Evolutionary conservation across 2,888 invertebrate species (phyloP).

Genomic region (Leuctra nigra): DNA sequence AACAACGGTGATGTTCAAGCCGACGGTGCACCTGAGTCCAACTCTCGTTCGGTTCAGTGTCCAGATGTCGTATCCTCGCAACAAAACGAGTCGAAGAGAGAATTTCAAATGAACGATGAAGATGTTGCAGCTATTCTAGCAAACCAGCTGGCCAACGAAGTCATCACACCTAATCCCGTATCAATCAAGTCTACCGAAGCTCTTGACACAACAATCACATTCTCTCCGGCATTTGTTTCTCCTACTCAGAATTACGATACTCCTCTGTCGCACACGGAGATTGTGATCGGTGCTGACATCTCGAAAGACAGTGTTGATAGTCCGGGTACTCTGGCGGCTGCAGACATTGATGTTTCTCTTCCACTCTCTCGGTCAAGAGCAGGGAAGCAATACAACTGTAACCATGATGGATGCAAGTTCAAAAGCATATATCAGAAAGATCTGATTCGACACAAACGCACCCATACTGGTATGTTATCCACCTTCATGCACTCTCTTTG

Average conservation of each 20-base stretch:
- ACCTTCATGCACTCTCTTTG: too few relatives aligned
- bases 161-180: slow-evolving; percentile 2
- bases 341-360: not conserved
- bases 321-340: not conserved
- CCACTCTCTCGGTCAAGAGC: not conserved
- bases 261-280: not conserved
- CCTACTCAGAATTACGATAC: not conserved
- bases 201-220: too few relatives aligned
- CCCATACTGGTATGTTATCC: slow-evolving; percentile 42
- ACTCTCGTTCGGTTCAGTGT: not conserved
- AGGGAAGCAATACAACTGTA: slow-evolving; percentile 33
- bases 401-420: slow-evolving; percentile 33
- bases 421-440: slow-evolving; percentile 35
- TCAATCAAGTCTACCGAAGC: not conserved
- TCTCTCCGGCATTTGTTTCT: not conserved
- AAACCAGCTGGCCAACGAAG: slow-evolving; percentile 31
- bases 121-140: slow-evolving; percentile 33
- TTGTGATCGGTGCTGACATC: not conserved
- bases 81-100: slow-evolving; percentile 21
- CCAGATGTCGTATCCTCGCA: slow-evolving; percentile 11
- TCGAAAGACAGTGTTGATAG: not conserved
- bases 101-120: slow-evolving; percentile 31
- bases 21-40: not conserved
- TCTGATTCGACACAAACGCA: slow-evolving; percentile 39
- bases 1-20: slow-evolving; percentile 11